Conservation (phyloP, 2,113 vertebrate species). For the Pheucticus melanocephalus region DNA sequence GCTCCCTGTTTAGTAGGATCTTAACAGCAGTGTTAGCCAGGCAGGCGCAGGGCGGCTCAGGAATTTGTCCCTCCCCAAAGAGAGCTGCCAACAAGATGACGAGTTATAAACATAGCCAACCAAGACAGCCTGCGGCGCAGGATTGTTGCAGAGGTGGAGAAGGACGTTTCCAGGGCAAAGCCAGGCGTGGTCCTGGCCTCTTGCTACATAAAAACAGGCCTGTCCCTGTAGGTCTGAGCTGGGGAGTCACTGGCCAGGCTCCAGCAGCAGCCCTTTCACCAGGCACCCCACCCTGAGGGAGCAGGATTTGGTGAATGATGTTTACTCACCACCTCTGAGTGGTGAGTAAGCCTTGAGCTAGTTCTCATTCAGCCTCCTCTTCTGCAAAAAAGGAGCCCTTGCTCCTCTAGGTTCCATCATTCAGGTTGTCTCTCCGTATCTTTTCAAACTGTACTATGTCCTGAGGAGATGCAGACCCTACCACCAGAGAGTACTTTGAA, state of each 20-base stretch:
- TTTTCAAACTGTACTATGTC: neutral
- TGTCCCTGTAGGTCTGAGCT: neutral
- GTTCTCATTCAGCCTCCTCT: neutral
- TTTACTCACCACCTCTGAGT: neutral
- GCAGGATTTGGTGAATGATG: neutral
- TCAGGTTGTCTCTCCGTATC: neutral
- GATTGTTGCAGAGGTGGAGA: neutral
- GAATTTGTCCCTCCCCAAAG: slow-evolving; percentile 26
- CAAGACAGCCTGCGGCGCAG: slow-evolving; percentile 6
- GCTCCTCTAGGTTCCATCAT: neutral
- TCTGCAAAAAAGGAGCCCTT: neutral
- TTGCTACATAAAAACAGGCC: neutral
- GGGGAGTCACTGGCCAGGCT: neutral
- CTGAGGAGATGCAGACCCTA: neutral
- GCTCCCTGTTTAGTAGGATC: neutral
- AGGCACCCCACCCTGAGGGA: neutral
- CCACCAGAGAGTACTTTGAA: accelerated
- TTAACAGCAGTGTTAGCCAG: neutral
- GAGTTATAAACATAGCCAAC: neutral
- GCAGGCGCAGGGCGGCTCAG: neutral
- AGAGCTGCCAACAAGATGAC: slow-evolving; percentile 37
- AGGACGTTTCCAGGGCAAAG: neutral
- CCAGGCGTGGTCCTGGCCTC: neutral
- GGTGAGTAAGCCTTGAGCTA: neutral
- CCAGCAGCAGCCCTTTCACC: neutral